Percentiles rank a stretch among this genome's conserved stretches.
Evolutionary conservation across 2,888 invertebrate genomes (phyloP).

Genomic region (Dynastes tityus): DNA sequence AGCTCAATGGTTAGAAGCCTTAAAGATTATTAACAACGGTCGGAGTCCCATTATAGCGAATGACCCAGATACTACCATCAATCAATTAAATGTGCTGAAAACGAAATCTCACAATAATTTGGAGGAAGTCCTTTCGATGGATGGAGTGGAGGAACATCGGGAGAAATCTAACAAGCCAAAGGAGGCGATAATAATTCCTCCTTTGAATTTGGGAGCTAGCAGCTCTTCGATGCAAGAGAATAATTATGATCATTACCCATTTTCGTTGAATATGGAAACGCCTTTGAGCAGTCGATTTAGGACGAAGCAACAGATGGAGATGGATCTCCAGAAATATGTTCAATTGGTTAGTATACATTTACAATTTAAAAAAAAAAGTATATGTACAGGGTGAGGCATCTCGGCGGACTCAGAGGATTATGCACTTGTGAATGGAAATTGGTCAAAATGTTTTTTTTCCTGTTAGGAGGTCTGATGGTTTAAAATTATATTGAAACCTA

Average conservation of each 20-base stretch:
- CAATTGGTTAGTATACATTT: constrained; percentile 67
- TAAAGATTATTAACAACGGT: constrained; percentile 75
- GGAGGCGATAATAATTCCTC: constrained; percentile 14
- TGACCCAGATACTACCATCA: constrained; percentile 56
- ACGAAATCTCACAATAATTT: constrained; percentile 63
- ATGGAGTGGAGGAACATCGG: constrained; percentile 27
- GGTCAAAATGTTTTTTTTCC: too few species aligned
- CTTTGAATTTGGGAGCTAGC: constrained; percentile 42
- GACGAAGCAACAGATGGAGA: constrained; percentile 62
- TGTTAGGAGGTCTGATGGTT: too few species aligned
- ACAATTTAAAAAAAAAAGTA: too few species aligned
- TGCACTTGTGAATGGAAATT: too few species aligned
- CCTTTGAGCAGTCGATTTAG: constrained; percentile 64
- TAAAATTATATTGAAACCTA: too few species aligned
- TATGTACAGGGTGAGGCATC: too few species aligned
- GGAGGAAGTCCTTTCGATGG: constrained; percentile 61
- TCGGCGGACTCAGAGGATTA: too few species aligned
- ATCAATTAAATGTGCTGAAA: constrained; percentile 64
- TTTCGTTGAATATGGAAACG: constrained; percentile 62
- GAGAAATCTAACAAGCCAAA: constrained; percentile 3
- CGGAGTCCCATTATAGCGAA: constrained; percentile 56
- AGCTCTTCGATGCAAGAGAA: constrained; percentile 55
- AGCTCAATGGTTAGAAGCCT: constrained; percentile 85
- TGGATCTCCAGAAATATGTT: constrained; percentile 71
- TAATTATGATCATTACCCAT: constrained; percentile 53